These are phyloP conservation scores for Acrobasis repandana DNA, from an alignment of 2,888 invertebrate genomes.

Conservation along the genomic window DNA sequence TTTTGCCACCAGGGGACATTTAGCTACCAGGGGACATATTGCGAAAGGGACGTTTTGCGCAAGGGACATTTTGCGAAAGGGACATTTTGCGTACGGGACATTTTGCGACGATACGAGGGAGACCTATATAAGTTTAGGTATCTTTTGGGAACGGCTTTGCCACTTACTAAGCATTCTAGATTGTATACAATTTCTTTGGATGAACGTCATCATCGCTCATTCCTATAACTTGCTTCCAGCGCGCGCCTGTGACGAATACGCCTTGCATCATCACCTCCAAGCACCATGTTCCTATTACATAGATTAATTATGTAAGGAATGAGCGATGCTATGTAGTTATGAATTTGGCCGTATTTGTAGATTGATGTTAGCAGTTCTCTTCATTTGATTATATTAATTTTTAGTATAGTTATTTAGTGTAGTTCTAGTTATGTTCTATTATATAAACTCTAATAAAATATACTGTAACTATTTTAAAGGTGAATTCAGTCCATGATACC, in stretches of 20 bases:
- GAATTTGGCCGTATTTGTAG: neutral
- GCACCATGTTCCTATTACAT: neutral
- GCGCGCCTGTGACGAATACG: conserved; percentile 54
- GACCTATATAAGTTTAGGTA: no score
- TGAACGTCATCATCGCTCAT: conserved; percentile 55
- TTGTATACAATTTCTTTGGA: conserved; percentile 7
- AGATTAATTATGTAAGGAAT: conserved; percentile 46
- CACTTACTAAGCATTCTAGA: no score
- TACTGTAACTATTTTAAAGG: no score
- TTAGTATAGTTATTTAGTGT: conserved; percentile 27
- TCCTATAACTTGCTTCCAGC: conserved; percentile 64
- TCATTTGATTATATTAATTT: conserved; percentile 18
- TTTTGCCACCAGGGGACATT: no score
- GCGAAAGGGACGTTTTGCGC: no score
- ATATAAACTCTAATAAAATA: no score
- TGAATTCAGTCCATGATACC: no score
- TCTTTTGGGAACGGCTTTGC: no score
- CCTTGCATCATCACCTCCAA: neutral
- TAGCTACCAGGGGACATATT: no score
- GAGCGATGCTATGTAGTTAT: conserved; percentile 48
- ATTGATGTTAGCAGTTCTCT: neutral
- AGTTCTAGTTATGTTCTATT: neutral
- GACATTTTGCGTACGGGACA: no score
- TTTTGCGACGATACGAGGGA: no score
- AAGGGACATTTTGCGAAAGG: no score